Base-by-base conservation (phyloP, 2,113 vertebrate species). In the Tenebrosternarchus preto region DNA sequence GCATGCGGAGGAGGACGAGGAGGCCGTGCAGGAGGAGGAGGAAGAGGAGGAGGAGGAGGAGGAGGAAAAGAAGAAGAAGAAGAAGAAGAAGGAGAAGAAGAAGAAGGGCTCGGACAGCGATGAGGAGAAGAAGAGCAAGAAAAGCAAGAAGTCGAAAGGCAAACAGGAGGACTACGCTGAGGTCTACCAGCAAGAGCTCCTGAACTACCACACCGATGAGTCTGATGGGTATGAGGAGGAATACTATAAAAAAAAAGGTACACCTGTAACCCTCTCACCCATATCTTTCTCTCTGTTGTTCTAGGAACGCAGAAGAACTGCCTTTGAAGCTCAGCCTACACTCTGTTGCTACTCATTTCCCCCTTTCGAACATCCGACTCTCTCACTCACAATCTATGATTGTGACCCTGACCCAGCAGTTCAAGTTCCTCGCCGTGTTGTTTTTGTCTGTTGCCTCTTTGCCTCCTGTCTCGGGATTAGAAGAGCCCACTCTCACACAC, bases 191-290 rank as follows among this genome's bases (percentile, higher is more conserved):
- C 92, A 94, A 22, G 94, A 98, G 81, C 92, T 99, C 71, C 83
- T 93, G 66, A 92, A 91, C 83, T 98, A 98, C 2, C 88, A 92
- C 72, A 96, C 95, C 0, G 96, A 97, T 4, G 93, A 94, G 0
- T 93, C 95, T 0, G 95, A 96, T 1, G 95, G 93, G 0, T 91
- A 95, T 1, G 95, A 96, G 77, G 96, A 99, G 0, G 95, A 96
- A 17, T 98, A 96, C 88, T 94, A 95, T 90, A 97, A 95, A 86
- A 97, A 97, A 84, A 98, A 93, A 96, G 97, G 98, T 98, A 90
- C 80, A 59, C n/a, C 43, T 12, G 9, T 69, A 25, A 22, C 1
- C 72, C 67, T 77, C 11, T 70, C 24, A n/a, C n/a, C 43, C 17
- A 16, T 69, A 25, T 31, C 1, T 77, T 57, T 77, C 11, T 70